Percentiles rank a stretch among this genome's conserved stretches.
phyloP scores from a whole-genome alignment of 2,888 invertebrate genomes.

The Scotopteryx bipunctaria region DNA sequence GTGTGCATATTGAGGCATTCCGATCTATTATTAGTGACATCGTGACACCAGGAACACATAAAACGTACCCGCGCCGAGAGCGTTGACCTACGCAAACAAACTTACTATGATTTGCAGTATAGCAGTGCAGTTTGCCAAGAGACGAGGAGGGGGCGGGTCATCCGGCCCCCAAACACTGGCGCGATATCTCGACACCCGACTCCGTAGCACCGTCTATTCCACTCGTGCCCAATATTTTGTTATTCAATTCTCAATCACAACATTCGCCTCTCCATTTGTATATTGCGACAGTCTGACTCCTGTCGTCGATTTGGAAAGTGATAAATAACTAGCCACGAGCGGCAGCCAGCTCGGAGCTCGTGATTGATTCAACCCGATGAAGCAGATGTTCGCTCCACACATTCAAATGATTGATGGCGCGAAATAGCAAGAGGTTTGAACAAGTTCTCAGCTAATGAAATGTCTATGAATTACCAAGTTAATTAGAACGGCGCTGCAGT shows the following conservation, averaged over 20 bases:
- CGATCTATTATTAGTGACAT: constrained; percentile 80
- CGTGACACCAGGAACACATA: constrained; percentile 82
- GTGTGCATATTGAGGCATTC: constrained; percentile 73
- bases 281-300: constrained; percentile 59
- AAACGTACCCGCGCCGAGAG: constrained; percentile 70
- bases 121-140: constrained; percentile 80
- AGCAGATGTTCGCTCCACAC: constrained; percentile 59
- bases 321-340: constrained; percentile 63
- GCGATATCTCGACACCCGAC: constrained; percentile 67
- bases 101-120: constrained; percentile 78
- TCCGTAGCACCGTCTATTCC: constrained; percentile 54
- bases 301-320: constrained; percentile 60
- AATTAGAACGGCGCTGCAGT: constrained; percentile 66
- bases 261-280: constrained; percentile 55
- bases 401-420: constrained; percentile 63
- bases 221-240: constrained; percentile 46
- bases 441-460: constrained; percentile 60
- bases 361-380: constrained; percentile 72
- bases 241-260: constrained; percentile 50
- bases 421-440: constrained; percentile 41
- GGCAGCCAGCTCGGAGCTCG: constrained; percentile 55
- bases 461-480: constrained; percentile 67
- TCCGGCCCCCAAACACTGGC: constrained; percentile 68
- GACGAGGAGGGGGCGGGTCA: constrained; percentile 68
- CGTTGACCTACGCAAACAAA: constrained; percentile 80